A percentile compares a stretch with the other conserved stretches of the same genome.
phyloP scores from a whole-genome alignment of 1,140 invertebrate genomes.

The Apis laboriosa region DNA sequence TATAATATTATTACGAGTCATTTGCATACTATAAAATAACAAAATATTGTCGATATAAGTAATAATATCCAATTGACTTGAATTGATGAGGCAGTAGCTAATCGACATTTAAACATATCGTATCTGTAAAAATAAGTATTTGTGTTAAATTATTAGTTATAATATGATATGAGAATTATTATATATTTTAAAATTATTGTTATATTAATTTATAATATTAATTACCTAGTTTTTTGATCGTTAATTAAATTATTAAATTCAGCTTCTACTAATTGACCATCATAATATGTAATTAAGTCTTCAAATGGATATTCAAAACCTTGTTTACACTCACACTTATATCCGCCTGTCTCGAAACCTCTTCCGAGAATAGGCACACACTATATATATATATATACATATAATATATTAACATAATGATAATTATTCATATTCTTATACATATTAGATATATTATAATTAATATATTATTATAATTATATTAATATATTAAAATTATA shows the following conservation, averaged over 20 bases:
- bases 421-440: background rate
- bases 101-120: conserved; percentile 94
- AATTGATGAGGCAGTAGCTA: conserved; percentile 88
- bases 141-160: background rate
- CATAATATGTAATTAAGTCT: conserved; percentile 96
- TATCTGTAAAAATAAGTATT: conserved; percentile 80
- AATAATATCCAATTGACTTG: conserved; percentile 80
- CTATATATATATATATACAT: conserved; percentile 78
- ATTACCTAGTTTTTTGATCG: conserved; percentile 87
- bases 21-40: conserved; percentile 63
- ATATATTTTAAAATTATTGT: background rate
- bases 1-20: conserved; percentile 42
- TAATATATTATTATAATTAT: no score
- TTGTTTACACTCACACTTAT: conserved; percentile 98
- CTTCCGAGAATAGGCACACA: conserved; percentile 96
- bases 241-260: conserved; percentile 94
- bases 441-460: no score
- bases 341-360: conserved; percentile 95
- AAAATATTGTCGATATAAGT: conserved; percentile 69
- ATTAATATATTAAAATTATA: no score
- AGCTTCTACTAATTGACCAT: conserved; percentile 97
- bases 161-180: background rate
- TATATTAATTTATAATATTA: background rate
- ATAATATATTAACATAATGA: background rate
- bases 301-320: conserved; percentile 99